These are phyloP conservation scores for Hirtodrosophila cameraria DNA, from an alignment of 2,888 invertebrate genomes.

Conservation along the genomic window DNA sequence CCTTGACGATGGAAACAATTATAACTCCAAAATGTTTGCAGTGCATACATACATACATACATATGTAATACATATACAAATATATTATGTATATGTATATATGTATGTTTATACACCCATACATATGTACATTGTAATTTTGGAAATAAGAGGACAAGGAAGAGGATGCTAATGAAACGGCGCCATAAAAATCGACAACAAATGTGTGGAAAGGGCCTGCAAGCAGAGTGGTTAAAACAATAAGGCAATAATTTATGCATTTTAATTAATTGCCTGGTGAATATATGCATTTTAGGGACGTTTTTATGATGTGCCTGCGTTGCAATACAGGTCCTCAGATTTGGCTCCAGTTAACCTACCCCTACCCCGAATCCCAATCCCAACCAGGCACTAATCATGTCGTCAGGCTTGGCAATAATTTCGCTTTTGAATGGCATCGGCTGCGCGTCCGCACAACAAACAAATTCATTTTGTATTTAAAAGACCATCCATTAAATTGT, in stretches of 20 bases:
- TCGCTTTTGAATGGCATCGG: slow-evolving; percentile 21
- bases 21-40: too few relatives aligned
- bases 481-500: slow-evolving; percentile 49
- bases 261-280: slow-evolving; percentile 67
- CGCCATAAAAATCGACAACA: slow-evolving; percentile 58
- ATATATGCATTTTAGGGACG: slow-evolving; percentile 23
- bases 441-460: slow-evolving; percentile 24
- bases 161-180: slow-evolving; percentile 54
- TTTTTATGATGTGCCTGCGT: slow-evolving; percentile 41
- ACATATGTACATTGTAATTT: too few relatives aligned
- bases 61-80: too few relatives aligned
- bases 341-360: neutral
- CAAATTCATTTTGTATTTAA: slow-evolving; percentile 55
- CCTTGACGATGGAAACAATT: too few relatives aligned
- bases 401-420: slow-evolving; percentile 35
- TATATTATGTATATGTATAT: too few relatives aligned
- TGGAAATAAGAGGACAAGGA: neutral
- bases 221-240: neutral
- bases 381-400: slow-evolving; percentile 53
- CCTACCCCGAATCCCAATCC: neutral
- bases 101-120: too few relatives aligned
- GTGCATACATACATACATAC: too few relatives aligned
- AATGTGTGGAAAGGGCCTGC: slow-evolving; percentile 41
- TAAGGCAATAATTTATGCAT: slow-evolving; percentile 57
- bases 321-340: slow-evolving; percentile 5